phyloP scores from a whole-genome alignment of 2,797 vertebrate genomes.

The Eptatretus atami region DNA sequence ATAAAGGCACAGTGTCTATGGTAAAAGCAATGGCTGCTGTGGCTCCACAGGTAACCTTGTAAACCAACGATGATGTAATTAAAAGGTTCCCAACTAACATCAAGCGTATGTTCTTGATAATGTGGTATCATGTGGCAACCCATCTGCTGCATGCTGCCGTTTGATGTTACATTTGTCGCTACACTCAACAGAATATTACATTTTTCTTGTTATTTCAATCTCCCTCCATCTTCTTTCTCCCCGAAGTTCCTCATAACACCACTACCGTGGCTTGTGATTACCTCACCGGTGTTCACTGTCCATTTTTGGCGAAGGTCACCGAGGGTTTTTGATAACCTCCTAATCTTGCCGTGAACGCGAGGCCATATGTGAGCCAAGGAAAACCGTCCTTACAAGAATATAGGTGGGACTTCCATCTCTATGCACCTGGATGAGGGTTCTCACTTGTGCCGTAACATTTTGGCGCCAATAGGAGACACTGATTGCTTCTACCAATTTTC shows the following conservation, averaged over 20 bases:
- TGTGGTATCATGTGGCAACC: too few species aligned
- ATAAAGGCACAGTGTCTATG: constrained; percentile 75
- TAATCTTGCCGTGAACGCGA: constrained; percentile 65
- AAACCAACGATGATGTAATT: neutral
- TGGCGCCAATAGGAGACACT: neutral
- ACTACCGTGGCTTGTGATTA: constrained; percentile 56
- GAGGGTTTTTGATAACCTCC: constrained; percentile 65
- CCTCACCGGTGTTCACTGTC: constrained; percentile 50
- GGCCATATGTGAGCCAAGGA: constrained; percentile 66
- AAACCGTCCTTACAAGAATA: constrained; percentile 84
- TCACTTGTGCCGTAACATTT: neutral
- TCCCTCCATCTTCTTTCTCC: too few species aligned
- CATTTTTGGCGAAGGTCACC: constrained; percentile 85
- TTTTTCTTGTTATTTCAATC: too few species aligned
- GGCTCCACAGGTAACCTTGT: constrained; percentile 56
- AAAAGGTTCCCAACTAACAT: too few species aligned
- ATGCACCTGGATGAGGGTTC: neutral
- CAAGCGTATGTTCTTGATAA: constrained; percentile 5
- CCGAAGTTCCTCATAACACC: constrained; percentile 62
- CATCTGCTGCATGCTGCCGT: too few species aligned
- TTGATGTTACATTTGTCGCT: too few species aligned
- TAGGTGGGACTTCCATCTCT: constrained; percentile 22
- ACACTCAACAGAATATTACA: too few species aligned
- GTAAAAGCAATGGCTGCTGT: constrained; percentile 41
- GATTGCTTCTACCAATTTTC: constrained; percentile 7